Conservation (phyloP, 2,888 invertebrate species). For the Mythimna ferrago region DNA sequence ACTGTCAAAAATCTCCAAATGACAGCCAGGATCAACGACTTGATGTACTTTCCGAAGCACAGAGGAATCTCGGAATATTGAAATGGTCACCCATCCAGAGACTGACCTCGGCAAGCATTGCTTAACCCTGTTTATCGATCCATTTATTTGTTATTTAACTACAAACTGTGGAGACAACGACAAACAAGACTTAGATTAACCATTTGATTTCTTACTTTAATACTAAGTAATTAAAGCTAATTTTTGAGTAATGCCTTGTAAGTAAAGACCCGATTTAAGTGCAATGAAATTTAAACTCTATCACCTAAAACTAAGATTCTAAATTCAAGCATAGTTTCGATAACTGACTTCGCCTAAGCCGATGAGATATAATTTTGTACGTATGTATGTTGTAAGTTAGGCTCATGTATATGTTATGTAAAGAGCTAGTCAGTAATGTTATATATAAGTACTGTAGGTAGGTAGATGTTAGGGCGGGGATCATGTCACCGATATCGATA, state of each 20-base stretch:
- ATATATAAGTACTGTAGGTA: constrained; percentile 42
- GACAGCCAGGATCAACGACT: no score
- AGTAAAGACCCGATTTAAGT: accelerated
- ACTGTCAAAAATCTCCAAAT: no score
- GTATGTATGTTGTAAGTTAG: constrained; percentile 13
- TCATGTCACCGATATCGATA: constrained; percentile 23
- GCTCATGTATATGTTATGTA: constrained; percentile 61
- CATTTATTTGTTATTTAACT: no score
- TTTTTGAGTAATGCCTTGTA: not conserved
- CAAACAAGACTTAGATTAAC: no score
- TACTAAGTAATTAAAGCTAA: not conserved
- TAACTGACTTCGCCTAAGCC: constrained; percentile 32
- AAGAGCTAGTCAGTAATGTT: constrained; percentile 71
- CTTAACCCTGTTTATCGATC: no score
- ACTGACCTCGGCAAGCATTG: no score
- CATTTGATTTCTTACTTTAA: not conserved
- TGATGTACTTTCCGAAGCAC: no score
- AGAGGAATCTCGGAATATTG: no score
- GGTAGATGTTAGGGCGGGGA: constrained; percentile 4
- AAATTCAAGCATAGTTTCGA: constrained; percentile 14
- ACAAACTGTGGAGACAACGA: no score
- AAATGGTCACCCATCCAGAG: no score
- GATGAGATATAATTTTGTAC: constrained; percentile 33
- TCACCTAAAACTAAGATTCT: not conserved
- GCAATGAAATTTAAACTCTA: not conserved